Evolutionary conservation across 2,113 vertebrate species (phyloP).

Genomic region (Lipotes vexillifer): DNA sequence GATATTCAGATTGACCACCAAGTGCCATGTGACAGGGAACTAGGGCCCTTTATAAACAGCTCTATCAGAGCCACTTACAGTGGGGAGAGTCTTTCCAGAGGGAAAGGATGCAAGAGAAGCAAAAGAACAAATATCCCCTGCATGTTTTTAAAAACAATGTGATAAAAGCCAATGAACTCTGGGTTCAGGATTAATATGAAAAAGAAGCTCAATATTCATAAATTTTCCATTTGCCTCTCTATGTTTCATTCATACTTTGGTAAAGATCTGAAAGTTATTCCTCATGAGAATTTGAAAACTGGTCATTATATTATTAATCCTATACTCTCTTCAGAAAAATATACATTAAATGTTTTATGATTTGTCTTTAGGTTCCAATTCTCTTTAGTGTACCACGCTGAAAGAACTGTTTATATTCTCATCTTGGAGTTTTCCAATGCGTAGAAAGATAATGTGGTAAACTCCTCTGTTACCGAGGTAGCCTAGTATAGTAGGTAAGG

Average conservation of each 20-base stretch:
- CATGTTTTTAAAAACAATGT: not conserved
- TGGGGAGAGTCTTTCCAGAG: not conserved
- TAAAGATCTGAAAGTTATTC: not conserved
- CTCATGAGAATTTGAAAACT: not conserved
- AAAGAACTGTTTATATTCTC: not conserved
- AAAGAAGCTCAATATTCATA: not conserved
- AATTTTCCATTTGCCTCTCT: not conserved
- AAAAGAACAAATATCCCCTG: not conserved
- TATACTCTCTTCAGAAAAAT: not conserved
- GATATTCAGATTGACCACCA: not conserved
- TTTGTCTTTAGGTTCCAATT: not conserved
- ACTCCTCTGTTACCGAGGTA: not conserved
- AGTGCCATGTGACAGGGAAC: rapidly evolving
- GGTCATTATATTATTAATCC: not conserved
- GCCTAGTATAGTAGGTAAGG: not conserved
- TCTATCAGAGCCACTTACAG: not conserved
- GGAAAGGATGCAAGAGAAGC: not conserved
- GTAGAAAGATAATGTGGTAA: not conserved
- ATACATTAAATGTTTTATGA: not conserved
- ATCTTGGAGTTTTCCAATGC: not conserved
- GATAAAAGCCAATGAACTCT: not conserved
- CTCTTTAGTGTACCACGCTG: not conserved
- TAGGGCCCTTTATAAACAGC: not conserved
- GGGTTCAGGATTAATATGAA: not conserved
- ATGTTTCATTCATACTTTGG: not conserved